Evolutionary conservation across 2,888 invertebrate species (phyloP).

Genomic region (Carterocephalus palaemon): DNA sequence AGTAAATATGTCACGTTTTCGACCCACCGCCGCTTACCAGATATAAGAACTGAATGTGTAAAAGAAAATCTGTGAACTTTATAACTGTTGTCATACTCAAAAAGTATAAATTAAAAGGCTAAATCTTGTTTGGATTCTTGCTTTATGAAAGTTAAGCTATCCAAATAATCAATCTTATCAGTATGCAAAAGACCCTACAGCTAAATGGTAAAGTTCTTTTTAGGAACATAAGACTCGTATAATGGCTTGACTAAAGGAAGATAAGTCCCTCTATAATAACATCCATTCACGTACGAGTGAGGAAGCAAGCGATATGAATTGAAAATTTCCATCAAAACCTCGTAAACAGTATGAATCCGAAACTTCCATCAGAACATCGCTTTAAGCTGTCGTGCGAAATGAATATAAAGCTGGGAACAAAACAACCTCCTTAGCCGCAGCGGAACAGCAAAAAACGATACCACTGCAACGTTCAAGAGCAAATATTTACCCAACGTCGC

Average conservation of each 20-base stretch:
- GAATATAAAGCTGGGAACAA: slow-evolving; percentile 32
- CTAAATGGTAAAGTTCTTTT: neutral
- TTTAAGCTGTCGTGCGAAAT: slow-evolving; percentile 24
- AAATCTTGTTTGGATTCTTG: too few species aligned
- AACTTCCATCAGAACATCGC: slow-evolving; percentile 21
- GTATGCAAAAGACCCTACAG: neutral
- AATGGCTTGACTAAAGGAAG: slow-evolving; percentile 11
- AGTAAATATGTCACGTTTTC: slow-evolving; percentile 57
- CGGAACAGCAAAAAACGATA: slow-evolving; percentile 57
- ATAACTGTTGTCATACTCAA: too few species aligned
- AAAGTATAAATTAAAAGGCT: too few species aligned
- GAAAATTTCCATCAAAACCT: slow-evolving; percentile 26
- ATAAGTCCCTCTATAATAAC: slow-evolving; percentile 4
- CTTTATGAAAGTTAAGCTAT: too few species aligned
- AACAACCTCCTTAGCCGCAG: slow-evolving; percentile 44
- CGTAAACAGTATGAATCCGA: slow-evolving; percentile 25
- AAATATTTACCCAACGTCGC: slow-evolving; percentile 66
- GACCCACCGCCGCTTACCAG: slow-evolving; percentile 37
- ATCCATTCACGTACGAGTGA: slow-evolving; percentile 7
- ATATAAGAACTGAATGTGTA: slow-evolving; percentile 40
- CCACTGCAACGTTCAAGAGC: slow-evolving; percentile 57
- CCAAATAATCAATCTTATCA: neutral
- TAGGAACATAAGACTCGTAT: neutral
- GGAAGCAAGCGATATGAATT: slow-evolving; percentile 20
- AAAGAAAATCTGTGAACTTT: slow-evolving; percentile 4